Base-by-base conservation (phyloP, 1,140 invertebrate species). In the Ceratitis capitata region DNA sequence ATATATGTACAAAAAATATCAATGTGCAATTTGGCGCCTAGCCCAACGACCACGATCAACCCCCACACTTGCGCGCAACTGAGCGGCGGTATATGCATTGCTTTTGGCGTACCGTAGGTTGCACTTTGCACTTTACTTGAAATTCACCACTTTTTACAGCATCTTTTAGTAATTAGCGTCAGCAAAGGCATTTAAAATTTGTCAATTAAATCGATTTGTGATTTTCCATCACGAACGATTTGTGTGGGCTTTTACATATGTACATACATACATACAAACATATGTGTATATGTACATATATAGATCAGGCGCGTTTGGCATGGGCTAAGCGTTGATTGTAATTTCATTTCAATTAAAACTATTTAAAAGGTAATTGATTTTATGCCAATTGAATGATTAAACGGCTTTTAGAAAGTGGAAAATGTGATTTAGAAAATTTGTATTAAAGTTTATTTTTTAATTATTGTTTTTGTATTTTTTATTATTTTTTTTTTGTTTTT, bases 161-260 rank as follows among this genome's bases (percentile, higher is more conserved):
- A 10, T 0, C 19, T 19, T 74, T 78, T 78, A 23, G 26, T 7
- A 78, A 78, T 78, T 78, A 26, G n/a, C 39, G n/a, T 23, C 35
- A 23, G n/a, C n/a, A n/a, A n/a, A n/a, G n/a, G n/a, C n/a, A 78
- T 78, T 47, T 78, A 14, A 78, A 78, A 45, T 78, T n/a, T 47
- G 35, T n/a, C n/a, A 78, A 78, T 45, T 78, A 78, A 78, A 78
- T 45, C 69, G 42, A 32, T 42, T 45, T 42, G 26, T 26, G 10
- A 74, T 74, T 74, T 74, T 35, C 32, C 64, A 19, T 74, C 64
- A 56, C 51, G 51, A 56, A 23, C 9, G 51, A 1, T 19, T 56
- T 9, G n/a, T 14, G n/a, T 56, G 51, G 23, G 51, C 19, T 56
- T 56, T n/a, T n/a, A n/a, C n/a, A n/a, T n/a, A n/a, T n/a, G n/a